phyloP scores from a whole-genome alignment of 2,797 vertebrate genomes.

The Falco peregrinus region DNA sequence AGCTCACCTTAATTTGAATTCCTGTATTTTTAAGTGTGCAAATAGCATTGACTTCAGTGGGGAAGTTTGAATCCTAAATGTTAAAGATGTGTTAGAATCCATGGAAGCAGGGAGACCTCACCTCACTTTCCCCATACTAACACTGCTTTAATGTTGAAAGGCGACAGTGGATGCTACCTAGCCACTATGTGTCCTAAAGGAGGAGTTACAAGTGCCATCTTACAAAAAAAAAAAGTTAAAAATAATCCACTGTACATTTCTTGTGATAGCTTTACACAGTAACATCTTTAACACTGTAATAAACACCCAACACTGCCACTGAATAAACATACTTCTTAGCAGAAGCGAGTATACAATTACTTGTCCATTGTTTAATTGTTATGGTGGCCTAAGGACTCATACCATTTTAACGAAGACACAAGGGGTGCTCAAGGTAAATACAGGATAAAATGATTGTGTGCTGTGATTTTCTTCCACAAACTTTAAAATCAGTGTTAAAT shows the following conservation, averaged over 20 bases:
- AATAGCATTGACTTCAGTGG: background rate
- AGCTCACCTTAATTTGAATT: background rate
- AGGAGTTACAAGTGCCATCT: background rate
- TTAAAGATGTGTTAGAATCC: background rate
- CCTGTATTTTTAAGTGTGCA: background rate
- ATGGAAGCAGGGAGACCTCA: background rate
- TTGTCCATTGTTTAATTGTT: background rate
- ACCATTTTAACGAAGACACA: background rate
- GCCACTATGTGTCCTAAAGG: background rate
- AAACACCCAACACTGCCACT: background rate
- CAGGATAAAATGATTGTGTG: background rate
- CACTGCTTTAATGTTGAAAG: background rate
- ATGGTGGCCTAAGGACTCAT: fast-evolving
- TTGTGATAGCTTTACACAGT: background rate
- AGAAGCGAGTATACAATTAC: background rate
- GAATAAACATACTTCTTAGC: background rate
- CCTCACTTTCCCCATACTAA: background rate
- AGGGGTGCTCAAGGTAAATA: background rate
- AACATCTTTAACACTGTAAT: background rate
- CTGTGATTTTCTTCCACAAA: background rate
- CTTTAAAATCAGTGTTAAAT: background rate
- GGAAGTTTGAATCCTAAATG: background rate
- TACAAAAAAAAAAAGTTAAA: background rate
- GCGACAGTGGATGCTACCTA: background rate
- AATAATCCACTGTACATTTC: background rate